phyloP scores from a whole-genome alignment of 1,140 invertebrate genomes.

The Caenorhabditis tropicalis region DNA sequence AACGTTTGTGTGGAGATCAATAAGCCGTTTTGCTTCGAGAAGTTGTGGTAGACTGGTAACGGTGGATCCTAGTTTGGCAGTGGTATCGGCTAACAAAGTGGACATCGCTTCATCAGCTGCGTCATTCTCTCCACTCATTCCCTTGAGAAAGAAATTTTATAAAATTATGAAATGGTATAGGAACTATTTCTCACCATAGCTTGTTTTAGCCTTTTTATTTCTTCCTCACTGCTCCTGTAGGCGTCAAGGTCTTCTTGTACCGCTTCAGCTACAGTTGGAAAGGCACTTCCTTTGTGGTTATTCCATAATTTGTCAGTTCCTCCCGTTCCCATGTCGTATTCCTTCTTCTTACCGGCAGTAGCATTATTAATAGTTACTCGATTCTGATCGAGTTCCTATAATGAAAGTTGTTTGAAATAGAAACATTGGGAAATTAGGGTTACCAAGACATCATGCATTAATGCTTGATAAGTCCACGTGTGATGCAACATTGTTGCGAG shows the following conservation, averaged over 20 bases:
- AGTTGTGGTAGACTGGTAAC: slow-evolving; percentile 80
- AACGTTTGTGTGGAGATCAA: slow-evolving; percentile 97
- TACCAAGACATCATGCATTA: slow-evolving; percentile 79
- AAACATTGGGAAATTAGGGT: not conserved
- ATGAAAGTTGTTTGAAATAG: slow-evolving; percentile 30
- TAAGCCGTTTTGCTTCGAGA: slow-evolving; percentile 92
- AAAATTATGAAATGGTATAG: not conserved
- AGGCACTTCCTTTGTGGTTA: slow-evolving; percentile 79
- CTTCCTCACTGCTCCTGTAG: slow-evolving; percentile 90
- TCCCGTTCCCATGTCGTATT: slow-evolving; percentile 87
- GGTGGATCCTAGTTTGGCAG: slow-evolving; percentile 88
- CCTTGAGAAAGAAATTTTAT: slow-evolving; percentile 65
- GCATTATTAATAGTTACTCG: slow-evolving; percentile 82
- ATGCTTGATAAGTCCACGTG: slow-evolving; percentile 98
- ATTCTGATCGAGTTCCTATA: slow-evolving; percentile 84
- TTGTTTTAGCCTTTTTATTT: slow-evolving; percentile 91
- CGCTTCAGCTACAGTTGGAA: slow-evolving; percentile 94
- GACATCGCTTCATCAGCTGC: slow-evolving; percentile 75
- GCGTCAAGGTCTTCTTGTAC: slow-evolving; percentile 96
- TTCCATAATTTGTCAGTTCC: slow-evolving; percentile 76
- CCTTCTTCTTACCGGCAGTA: slow-evolving; percentile 77
- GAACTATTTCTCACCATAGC: slow-evolving; percentile 79
- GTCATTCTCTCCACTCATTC: slow-evolving; percentile 73
- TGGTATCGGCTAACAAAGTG: slow-evolving; percentile 87
- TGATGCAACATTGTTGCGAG: slow-evolving; percentile 97